Conservation (phyloP, 2,113 vertebrate genomes). For the Pycnonotus jocosus region DNA sequence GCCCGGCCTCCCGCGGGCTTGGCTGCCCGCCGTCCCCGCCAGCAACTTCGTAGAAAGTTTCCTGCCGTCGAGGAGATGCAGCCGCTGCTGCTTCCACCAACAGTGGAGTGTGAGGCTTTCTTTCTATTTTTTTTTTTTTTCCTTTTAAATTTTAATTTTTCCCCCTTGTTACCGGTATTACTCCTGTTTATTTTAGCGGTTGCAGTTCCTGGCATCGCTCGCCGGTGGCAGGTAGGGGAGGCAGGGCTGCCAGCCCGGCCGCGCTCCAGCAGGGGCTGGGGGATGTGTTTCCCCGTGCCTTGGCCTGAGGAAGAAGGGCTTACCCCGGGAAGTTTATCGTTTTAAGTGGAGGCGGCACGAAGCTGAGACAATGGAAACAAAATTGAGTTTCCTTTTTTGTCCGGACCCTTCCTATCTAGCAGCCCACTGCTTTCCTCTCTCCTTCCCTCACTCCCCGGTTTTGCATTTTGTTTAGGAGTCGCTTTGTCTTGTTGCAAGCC, state of each 20-base stretch:
- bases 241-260: not conserved
- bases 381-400: not conserved
- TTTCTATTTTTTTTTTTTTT: too few species aligned
- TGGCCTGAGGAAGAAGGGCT: not conserved
- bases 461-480: not conserved
- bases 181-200: not conserved
- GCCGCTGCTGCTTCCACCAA: not conserved
- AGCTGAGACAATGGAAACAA: constrained; percentile 4
- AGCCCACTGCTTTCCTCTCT: not conserved
- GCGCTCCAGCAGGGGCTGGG: not conserved
- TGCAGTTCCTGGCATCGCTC: not conserved
- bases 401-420: not conserved
- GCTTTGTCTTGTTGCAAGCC: not conserved
- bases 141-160: not conserved
- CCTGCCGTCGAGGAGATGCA: not conserved
- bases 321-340: not conserved
- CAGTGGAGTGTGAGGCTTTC: not conserved
- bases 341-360: not conserved
- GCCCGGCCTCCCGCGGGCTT: not conserved
- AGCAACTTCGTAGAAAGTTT: constrained; percentile 39
- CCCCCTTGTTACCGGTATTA: rapidly evolving
- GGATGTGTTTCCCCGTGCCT: not conserved
- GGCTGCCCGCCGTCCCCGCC: not conserved
- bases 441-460: not conserved
- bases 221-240: not conserved